Evolutionary conservation across 1,140 invertebrate genomes (phyloP), one percentile per base, ranked within the genome.

Genomic region (Batillaria attramentaria): DNA sequence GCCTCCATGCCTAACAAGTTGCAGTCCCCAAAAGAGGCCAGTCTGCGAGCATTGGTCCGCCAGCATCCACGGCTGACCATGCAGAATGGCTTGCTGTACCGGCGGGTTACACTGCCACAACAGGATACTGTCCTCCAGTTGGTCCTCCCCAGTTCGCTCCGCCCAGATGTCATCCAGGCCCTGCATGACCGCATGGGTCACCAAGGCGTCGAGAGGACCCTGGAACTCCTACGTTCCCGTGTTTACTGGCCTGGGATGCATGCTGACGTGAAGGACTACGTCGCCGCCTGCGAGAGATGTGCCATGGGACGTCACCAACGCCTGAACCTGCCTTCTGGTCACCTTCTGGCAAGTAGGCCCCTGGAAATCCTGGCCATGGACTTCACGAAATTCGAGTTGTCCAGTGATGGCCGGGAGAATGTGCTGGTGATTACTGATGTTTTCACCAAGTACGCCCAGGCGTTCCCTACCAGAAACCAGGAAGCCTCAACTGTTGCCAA

Each of bases 391-490:
- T 31, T 83, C 6, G 81, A 83, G 65, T 37, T 35, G 6, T 68
- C 60, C 31, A 75, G 28, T 28, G 60, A 65, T 69, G 73, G 73
- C 20, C 31, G n/a, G 33, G 75, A 81, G 43, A 79, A 81, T 72
- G 79, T 81, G 1, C 60, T 81, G 39, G 76, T 83, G 5, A 78
- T 81, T 18, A 83, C 74, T 65, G 81, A 83, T 57, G 70, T 81
- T 8, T 81, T 78, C 66, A 81, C 79, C 20, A 83, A 81, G 41
- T 83, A 60, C 57, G 75, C 75, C 24, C 66, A 73, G n/a, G 79
- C 70, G 3, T 50, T 83, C n/a, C 79, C 81, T 28, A 79, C 78
- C 13, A 76, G 46, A 42, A 69, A 78, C 31, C 81, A 81, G 50
- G 81, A 31, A 74, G 74, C 81, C n/a, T 33, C 16, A 20, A 69